Conservation (phyloP, 1,140 invertebrate species). For the Anastatus disparis region DNA sequence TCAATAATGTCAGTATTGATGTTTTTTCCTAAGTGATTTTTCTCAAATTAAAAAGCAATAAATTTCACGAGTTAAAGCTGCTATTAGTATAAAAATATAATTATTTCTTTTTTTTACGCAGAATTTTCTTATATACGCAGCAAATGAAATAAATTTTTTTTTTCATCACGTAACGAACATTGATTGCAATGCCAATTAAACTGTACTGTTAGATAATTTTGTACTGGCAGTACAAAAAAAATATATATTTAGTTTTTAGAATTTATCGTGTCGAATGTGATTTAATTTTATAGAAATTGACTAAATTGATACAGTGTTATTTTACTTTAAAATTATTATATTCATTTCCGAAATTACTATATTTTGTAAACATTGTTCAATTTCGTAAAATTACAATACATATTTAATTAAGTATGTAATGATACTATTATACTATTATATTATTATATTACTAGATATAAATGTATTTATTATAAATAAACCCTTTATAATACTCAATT, state of each 20-base stretch:
- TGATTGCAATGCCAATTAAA: neutral
- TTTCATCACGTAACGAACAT: neutral
- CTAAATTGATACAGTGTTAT: too few species aligned
- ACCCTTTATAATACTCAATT: too few species aligned
- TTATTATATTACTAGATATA: too few species aligned
- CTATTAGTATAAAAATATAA: neutral
- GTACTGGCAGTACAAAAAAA: neutral
- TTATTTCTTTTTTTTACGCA: neutral
- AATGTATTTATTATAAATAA: too few species aligned
- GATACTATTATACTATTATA: too few species aligned
- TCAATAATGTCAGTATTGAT: neutral
- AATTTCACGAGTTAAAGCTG: neutral
- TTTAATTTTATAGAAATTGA: neutral
- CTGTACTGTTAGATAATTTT: neutral
- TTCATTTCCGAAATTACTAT: too few species aligned
- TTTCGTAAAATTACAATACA: too few species aligned
- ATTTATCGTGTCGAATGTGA: neutral
- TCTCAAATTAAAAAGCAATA: constrained; percentile 16
- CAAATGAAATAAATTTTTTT: neutral
- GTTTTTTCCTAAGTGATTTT: neutral
- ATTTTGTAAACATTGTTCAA: too few species aligned
- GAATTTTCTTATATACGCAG: neutral
- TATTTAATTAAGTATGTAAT: too few species aligned
- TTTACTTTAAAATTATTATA: too few species aligned
- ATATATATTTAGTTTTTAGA: neutral